Evolutionary conservation across 1,140 invertebrate genomes (phyloP), one percentile per base, ranked within the genome.

Genomic region (Mamestra configurata): DNA sequence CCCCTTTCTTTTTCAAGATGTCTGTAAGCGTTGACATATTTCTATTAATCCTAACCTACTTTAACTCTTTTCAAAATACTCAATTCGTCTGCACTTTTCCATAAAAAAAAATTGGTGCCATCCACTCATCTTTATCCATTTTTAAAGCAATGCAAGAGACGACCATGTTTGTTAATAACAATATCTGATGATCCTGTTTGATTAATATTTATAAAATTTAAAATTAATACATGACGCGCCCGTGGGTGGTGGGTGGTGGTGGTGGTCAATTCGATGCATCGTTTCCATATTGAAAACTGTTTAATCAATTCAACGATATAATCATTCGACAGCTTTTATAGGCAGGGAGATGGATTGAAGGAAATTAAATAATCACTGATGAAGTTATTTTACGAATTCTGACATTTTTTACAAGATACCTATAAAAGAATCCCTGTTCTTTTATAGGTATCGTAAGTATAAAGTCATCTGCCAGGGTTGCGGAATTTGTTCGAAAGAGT

Each of bases 151-250:
- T 20, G 49, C n/a, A 5, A 53, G 20, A 20, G 18, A 53, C 6
- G 20, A 8, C 18, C 18, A n/a, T 64, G 27, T 37, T 37, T 64
- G 15, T 64, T 37, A 18, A 64, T 37, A 37, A 18, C 15, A 37
- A 64, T 37, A 64, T 37, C 31, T 15, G 59, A 53, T 64, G 6
- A 15, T 35, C 5, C 4, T 64, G 31, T 37, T n/a, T 64, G 15
- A 64, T 64, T 64, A 64, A 64, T 37, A 37, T 64, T 64, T 64
- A 64, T 37, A 64, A 64, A 35, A 37, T 64, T 64, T 64, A 64
- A 64, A 37, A 35, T 64, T 35, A 10, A 61, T n/a, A 61, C 13
- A 15, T 6, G 55, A 4, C 10, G 15, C 31, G 59, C 0, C 59
- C 6, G 59, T 35, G 4, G 59, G 59, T 37, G n/a, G n/a, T n/a